A percentile compares a stretch with the other conserved stretches of the same genome.
Evolutionary conservation across 2,888 invertebrate species (phyloP).

Genomic region (Beris chalybata): DNA sequence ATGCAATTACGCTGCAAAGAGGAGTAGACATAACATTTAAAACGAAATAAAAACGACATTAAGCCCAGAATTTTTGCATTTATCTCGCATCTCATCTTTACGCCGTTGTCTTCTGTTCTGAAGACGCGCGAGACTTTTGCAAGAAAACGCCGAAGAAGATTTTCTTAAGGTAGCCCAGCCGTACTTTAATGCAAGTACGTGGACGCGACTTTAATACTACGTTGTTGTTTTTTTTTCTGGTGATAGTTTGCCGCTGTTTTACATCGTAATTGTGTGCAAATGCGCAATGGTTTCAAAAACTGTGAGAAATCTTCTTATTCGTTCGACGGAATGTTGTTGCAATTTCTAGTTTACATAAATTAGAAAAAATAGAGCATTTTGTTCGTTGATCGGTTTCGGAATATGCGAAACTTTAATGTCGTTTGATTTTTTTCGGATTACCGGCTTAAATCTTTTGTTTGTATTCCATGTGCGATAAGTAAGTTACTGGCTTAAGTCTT

Average conservation of each 20-base stretch:
- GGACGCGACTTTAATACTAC: slow-evolving; percentile 10
- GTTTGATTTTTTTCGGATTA: slow-evolving; percentile 10
- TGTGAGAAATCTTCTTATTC: slow-evolving; percentile 9
- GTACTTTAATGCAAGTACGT: slow-evolving; percentile 12
- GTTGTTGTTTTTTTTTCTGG: neutral
- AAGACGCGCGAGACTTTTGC: slow-evolving; percentile 1
- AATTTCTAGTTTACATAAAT: slow-evolving; percentile 19
- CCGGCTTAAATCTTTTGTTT: slow-evolving; percentile 33
- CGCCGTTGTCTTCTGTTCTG: slow-evolving; percentile 10
- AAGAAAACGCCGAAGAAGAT: slow-evolving; percentile 11
- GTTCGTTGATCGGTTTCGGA: neutral
- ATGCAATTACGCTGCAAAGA: slow-evolving; percentile 34
- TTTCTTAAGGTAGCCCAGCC: slow-evolving; percentile 4
- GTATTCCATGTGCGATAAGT: no score
- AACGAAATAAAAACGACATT: slow-evolving; percentile 38
- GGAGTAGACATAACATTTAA: slow-evolving; percentile 37
- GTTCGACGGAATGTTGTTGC: neutral
- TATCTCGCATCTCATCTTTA: slow-evolving; percentile 39
- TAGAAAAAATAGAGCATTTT: slow-evolving; percentile 22
- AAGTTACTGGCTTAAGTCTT: no score
- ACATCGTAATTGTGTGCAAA: slow-evolving; percentile 25
- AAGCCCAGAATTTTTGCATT: slow-evolving; percentile 38
- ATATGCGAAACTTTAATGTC: neutral
- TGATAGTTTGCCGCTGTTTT: slow-evolving; percentile 20
- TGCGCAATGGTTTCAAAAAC: slow-evolving; percentile 12